Evolutionary conservation across 2,797 vertebrate genomes (phyloP), one percentile per base, ranked within the genome.

Genomic region (Malacoraja senta): DNA sequence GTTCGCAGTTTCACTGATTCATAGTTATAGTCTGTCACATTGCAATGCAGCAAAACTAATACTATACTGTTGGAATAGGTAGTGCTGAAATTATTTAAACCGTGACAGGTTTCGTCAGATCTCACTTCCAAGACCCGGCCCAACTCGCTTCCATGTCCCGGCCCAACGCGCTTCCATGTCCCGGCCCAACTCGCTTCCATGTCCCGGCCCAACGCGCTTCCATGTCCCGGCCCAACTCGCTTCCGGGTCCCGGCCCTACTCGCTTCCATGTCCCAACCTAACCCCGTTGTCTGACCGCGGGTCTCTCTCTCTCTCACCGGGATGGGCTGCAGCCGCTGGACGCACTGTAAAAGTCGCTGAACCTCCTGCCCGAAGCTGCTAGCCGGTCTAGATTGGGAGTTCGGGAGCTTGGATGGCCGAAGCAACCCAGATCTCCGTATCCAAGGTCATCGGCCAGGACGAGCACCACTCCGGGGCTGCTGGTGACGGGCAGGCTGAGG

Each of bases 391-490:
- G 96, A 94, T 97, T 97, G 0, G 98, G 98, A 0, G 98, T 98
- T 65, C 95, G 93, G 0, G 98, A 98, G 7, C 95, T 97, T 0
- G 98, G 98, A 92, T 99, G 98, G 32, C 98, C 98, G 0, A 97
- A 98, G 94, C 95, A 95, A 0, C 97, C 97, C 95, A 98, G 93
- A 94, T 99, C 98, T 3, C 98, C 98, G 76, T 95, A 99, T 13
- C 98, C 98, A 93, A 99, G 88, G 94, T 99, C 98, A 94, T 99
- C 98, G 0, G 98, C 98, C 93, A 99, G 98, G 3, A 99, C 32
- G 24, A 99, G 94, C 44, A 99, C 90, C 38, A 99, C 96, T 81
- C 97, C 99, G 2, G 98, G 98, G 0, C 93, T 95, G 0, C 76
- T 93, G 0, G 35, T 4, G 38, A 93, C 81, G 0, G 93, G 24